phyloP scores from a whole-genome alignment of 2,888 invertebrate species.

The Dicycla oo region DNA sequence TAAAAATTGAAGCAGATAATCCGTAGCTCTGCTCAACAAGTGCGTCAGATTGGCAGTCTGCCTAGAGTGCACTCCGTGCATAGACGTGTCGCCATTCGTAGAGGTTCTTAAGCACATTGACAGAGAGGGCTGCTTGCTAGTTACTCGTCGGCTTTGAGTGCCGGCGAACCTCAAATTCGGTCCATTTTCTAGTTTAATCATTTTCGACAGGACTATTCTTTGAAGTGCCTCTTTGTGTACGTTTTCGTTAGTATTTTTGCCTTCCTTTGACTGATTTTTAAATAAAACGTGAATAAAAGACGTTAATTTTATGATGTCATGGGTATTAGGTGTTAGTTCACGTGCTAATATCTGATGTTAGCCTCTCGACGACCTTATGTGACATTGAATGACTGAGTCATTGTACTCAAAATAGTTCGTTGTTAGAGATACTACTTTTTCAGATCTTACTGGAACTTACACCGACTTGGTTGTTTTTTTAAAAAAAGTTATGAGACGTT shows the following conservation, averaged over 20 bases:
- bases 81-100: neutral
- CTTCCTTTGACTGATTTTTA: neutral
- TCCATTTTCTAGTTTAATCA: neutral
- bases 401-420: neutral
- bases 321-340: conserved; percentile 32
- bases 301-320: conserved; percentile 35
- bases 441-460: neutral
- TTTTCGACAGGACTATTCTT: neutral
- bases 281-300: conserved; percentile 6
- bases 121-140: neutral
- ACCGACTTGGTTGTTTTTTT: neutral
- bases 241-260: neutral
- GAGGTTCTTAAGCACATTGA: neutral
- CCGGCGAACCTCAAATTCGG: neutral
- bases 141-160: neutral
- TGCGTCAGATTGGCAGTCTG: too few relatives aligned
- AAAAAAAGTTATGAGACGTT: neutral
- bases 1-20: too few relatives aligned
- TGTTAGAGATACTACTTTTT: neutral
- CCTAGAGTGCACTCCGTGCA: too few relatives aligned
- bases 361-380: conserved; percentile 30
- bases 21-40: too few relatives aligned
- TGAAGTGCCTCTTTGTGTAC: neutral
- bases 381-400: conserved; percentile 37
- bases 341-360: conserved; percentile 12